Base-by-base conservation (phyloP, 2,113 vertebrate species). In the Datnioides undecimradiatus region DNA sequence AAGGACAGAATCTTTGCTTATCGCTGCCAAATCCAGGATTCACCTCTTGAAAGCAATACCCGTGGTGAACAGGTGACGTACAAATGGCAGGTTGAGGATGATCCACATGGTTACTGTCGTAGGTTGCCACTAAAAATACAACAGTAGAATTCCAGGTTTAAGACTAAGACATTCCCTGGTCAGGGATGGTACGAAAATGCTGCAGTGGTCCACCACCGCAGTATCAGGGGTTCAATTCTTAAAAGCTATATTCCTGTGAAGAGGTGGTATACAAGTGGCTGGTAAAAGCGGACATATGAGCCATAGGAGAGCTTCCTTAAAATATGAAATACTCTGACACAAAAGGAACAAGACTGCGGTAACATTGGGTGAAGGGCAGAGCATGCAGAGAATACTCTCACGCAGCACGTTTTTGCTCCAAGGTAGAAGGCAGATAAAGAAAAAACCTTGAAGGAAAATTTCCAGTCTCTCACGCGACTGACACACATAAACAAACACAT, bases 281-380 rank as follows among this genome's bases (percentile, higher is more conserved):
- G 33, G 33, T 77, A 68, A 33, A 49, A 33, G 23, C 69, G 41
- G 33, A 73, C 36, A 46, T 21, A 67, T 67, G n/a, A n/a, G n/a
- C 21, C 6, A n/a, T 5, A 23, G 65, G 21, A 55, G 9, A 21
- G 43, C 16, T 17, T 29, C 31, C 10, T 38, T 2, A 10, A 43
- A 43, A 23, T 36, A 62, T 58, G 9, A 69, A 75, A 41, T 41
- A 3, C 10, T 48, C 33, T 10, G 21, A 66, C 16, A 41, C n/a
- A 27, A 41, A 46, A 73, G 27, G 75, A 51, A 34, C 5, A 1
- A 49, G 48, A 29, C 62, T 21, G 41, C 9, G 12, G 41, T 57
- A 13, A 25, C n/a, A 10, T 27, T 17, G 36, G 14, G 55, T 48
- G 16, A 34, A 72, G 5, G 23, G 58, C 19, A 34, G 25, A 12